Conservation (phyloP, 2,113 vertebrate genomes). For the Ivindomyrus marchei region DNA sequence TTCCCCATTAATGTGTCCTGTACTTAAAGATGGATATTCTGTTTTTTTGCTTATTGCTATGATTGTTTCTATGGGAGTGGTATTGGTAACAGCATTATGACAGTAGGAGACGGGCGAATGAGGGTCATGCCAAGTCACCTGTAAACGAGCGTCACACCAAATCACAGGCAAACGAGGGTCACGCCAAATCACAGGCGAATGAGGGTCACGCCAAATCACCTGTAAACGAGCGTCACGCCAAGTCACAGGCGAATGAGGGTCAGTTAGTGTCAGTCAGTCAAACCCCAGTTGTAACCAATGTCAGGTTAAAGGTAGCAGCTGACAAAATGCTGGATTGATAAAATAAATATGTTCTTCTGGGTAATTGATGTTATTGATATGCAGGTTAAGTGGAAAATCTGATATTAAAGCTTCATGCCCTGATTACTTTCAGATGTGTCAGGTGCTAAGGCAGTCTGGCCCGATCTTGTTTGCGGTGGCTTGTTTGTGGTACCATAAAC, state of each 20-base stretch:
- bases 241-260: background rate
- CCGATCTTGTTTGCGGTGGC: background rate
- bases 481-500: background rate
- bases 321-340: background rate
- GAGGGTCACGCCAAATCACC: no score
- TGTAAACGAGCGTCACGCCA: no score
- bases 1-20: background rate
- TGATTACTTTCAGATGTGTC: background rate
- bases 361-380: background rate
- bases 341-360: background rate
- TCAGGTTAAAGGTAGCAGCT: background rate
- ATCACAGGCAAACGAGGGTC: no score
- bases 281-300: background rate
- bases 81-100: background rate
- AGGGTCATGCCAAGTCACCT: no score
- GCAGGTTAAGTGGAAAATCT: background rate
- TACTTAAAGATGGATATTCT: background rate
- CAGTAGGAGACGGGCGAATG: background rate
- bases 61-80: background rate
- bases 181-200: no score
- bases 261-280: background rate
- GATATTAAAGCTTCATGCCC: background rate
- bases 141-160: no score
- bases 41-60: background rate
- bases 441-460: background rate